A percentile compares a stretch with the other conserved stretches of the same genome.
Conservation (phyloP, 2,113 vertebrate genomes). For the Ailurus styani region DNA sequence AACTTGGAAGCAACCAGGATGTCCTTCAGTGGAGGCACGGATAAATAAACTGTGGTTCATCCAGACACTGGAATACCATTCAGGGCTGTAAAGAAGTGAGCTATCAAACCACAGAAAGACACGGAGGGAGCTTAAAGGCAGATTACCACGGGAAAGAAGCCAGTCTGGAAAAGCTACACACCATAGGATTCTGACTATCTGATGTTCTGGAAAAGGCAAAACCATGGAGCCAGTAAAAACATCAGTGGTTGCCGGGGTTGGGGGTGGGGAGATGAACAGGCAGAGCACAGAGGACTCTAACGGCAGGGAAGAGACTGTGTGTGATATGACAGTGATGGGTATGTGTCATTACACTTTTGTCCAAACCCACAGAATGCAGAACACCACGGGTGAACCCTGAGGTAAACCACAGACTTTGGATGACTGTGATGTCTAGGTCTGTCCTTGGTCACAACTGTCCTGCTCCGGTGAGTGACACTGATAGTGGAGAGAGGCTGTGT, state of each 20-base stretch:
- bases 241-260: too few species aligned
- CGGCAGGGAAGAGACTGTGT: not conserved
- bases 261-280: not conserved
- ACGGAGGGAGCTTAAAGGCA: not conserved
- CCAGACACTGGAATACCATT: not conserved
- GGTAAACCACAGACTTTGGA: not conserved
- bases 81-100: not conserved
- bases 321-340: too few species aligned
- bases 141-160: not conserved
- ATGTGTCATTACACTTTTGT: not conserved
- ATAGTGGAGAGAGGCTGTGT: not conserved
- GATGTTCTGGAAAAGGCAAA: not conserved
- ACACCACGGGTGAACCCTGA: not conserved
- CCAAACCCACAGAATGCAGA: not conserved
- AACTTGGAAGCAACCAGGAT: not conserved
- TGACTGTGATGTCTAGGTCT: not conserved
- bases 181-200: not conserved
- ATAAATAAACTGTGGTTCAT: not conserved
- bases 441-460: not conserved
- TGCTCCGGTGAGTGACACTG: not conserved
- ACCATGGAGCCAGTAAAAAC: not conserved
- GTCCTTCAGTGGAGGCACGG: not conserved
- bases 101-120: not conserved
- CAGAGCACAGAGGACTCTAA: not conserved
- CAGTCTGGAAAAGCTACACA: not conserved